Percentiles rank a stretch among this genome's conserved stretches.
phyloP scores from a whole-genome alignment of 1,140 invertebrate genomes.

The Lepidurus apus region DNA sequence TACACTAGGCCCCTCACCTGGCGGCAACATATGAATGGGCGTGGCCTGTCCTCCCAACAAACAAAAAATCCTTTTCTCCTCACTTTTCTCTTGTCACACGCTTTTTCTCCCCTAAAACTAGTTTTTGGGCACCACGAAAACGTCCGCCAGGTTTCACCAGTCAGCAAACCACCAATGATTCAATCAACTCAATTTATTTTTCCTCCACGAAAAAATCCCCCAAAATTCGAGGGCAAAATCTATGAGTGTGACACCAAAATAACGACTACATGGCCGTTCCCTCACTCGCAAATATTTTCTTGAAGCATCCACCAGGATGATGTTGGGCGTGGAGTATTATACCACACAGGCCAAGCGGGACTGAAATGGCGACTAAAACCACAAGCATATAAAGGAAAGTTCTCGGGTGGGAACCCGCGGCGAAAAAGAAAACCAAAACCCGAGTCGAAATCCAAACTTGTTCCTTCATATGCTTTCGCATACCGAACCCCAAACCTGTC shows the following conservation, averaged over 20 bases:
- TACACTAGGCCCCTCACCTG: not conserved
- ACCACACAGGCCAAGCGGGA: not conserved
- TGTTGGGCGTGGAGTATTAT: not conserved
- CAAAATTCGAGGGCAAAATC: not conserved
- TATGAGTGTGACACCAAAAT: not conserved
- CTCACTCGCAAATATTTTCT: too few species aligned
- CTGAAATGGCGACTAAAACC: conserved; percentile 13
- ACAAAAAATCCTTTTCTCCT: not conserved
- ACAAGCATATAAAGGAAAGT: not conserved
- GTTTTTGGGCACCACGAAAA: not conserved
- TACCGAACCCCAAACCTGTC: conserved; percentile 13
- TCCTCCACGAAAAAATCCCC: not conserved
- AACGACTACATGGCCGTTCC: not conserved
- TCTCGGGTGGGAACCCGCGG: not conserved
- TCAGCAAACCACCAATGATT: not conserved
- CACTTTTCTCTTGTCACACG: not conserved
- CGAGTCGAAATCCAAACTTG: conserved; percentile 4
- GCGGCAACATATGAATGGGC: not conserved
- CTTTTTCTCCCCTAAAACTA: too few species aligned
- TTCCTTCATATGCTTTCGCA: not conserved
- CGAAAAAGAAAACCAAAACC: not conserved
- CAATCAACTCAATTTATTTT: not conserved
- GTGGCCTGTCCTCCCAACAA: not conserved
- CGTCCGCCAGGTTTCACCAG: too few species aligned
- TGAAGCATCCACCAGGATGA: too few species aligned